These are phyloP conservation scores for Zosterops borbonicus DNA, from an alignment of 2,113 vertebrate species.

Conservation along the genomic window DNA sequence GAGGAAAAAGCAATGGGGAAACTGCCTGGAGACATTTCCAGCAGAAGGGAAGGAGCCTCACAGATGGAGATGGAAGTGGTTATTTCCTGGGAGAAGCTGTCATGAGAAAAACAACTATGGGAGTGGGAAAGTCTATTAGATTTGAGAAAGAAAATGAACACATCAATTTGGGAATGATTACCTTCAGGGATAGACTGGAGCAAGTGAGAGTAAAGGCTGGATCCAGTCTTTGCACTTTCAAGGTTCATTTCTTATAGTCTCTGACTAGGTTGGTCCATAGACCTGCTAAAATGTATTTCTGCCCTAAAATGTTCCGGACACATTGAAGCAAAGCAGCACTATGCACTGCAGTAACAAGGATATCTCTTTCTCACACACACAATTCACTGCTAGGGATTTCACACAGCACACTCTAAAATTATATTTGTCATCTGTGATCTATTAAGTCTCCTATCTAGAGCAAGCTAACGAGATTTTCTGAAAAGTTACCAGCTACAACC, in stretches of 20 bases:
- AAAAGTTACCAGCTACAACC: background rate
- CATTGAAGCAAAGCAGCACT: background rate
- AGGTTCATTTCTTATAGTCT: background rate
- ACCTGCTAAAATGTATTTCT: background rate
- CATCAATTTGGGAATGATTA: background rate
- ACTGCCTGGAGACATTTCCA: background rate
- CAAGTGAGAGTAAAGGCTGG: background rate
- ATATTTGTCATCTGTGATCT: conserved; percentile 13
- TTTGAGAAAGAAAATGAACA: background rate
- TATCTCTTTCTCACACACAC: background rate
- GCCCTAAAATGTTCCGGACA: background rate
- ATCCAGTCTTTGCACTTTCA: background rate
- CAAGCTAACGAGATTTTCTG: conserved; percentile 5
- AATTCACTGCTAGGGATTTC: background rate
- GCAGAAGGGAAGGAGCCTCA: background rate
- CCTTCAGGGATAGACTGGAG: background rate
- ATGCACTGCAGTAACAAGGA: background rate
- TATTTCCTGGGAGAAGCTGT: background rate
- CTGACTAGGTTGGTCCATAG: background rate
- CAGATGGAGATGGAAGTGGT: background rate
- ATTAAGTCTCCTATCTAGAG: background rate
- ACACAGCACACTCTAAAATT: background rate
- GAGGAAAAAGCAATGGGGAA: background rate
- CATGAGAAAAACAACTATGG: background rate
- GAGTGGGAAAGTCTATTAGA: background rate